Base-by-base conservation (phyloP, 2,113 vertebrate species). In the Camelus bactrianus region DNA sequence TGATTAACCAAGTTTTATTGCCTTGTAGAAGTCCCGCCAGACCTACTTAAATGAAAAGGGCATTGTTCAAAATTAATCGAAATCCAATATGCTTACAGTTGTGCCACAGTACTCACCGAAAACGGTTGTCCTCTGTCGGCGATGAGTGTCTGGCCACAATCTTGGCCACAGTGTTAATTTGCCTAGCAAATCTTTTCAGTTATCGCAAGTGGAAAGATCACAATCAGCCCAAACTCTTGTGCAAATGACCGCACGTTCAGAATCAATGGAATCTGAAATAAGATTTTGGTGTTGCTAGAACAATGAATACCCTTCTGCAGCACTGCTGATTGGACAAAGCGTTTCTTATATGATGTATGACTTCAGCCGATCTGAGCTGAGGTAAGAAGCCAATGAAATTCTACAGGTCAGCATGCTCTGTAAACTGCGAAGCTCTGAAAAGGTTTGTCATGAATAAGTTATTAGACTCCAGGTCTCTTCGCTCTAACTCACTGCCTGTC, bases 1-100 rank as follows among this genome's bases (percentile, higher is more conserved):
- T 64, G 58, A 50, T 88, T 73, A 72, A 42, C 48, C 13, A 81
- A 94, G 35, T 91, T 83, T 85, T 35, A 96, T 76, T 62, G 64
- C 80, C 64, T 80, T 65, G 54, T 28, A 65, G 89, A 93, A 94
- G 58, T 77, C 81, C 76, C 10, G 0, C 52, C 80, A 92, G 84
- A 84, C 48, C 38, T 83, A 58, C 76, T 95, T 92, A 69, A 85
- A 91, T 88, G 65, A 96, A 95, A 96, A 89, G 76, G 88, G 26
- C 56, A 19, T 92, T 94, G 93, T 92, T 95, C 20, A 64, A 50
- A 91, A 64, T 87, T 90, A 94, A 85, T 56, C 56, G 60, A 82
- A 73, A 76, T 12, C 13, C 54, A 30, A 1, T 7, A 10, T 12
- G 42, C 64, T 48, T n/a, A 14, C 69, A 20, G 16, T 0, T 65